Base-by-base conservation (phyloP, 2,888 invertebrate genomes). In the Labia minor region DNA sequence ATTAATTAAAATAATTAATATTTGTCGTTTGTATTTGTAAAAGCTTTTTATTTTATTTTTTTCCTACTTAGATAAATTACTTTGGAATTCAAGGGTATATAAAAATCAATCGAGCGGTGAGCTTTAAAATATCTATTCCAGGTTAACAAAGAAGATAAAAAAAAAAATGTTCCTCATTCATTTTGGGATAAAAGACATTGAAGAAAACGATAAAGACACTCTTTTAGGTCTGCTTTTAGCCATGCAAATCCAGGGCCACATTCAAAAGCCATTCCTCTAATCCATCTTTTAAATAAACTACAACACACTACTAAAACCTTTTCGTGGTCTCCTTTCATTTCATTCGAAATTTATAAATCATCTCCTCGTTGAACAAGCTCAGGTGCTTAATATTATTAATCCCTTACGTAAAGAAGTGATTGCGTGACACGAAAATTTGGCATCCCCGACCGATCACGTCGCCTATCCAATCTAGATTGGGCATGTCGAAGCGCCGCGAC, bases 401-500 rank as follows among this genome's bases (percentile, higher is more conserved):
- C n/a, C 49, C 49, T 49, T 49, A 14, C 49, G 49, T 49, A 49
- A 49, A 49, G 16, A 3, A 16, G n/a, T 49, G 49, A 49, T 49
- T 49, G 49, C 49, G 49, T 49, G 49, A 49, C 16, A 16, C 49
- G 49, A 49, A 49, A 49, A n/a, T 49, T 49, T 49, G 49, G 49
- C 49, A 49, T 49, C 49, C 14, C 49, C 14, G 14, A 3, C 49
- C n/a, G 16, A 49, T n/a, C 49, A 49, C 49, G 49, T 49, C 49
- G 49, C 16, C 49, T 49, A 49, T 49, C 14, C 49, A 49, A 49
- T 49, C 49, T 49, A 49, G 49, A 49, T 49, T 49, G 49, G 49
- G 49, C 49, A 49, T 49, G 49, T 49, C 49, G 49, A 49, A 49
- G 49, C 16, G 49, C 49, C 49, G 49, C 49, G 49, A 49, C 49